Evolutionary conservation across 2,888 invertebrate genomes (phyloP).

Genomic region (Tetanocera ferruginea): DNA sequence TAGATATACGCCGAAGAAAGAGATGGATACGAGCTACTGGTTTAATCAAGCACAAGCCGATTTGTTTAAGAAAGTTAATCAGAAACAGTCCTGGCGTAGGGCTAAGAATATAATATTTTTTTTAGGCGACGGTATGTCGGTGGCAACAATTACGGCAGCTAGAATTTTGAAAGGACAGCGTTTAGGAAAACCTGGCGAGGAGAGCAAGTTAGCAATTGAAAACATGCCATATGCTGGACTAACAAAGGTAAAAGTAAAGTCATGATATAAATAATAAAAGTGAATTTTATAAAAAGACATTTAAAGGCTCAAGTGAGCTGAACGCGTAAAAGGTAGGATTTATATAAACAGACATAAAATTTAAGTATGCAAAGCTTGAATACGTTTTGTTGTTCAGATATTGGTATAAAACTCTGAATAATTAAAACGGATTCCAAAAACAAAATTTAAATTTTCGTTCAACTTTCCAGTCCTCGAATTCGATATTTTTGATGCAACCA

Average conservation of each 20-base stretch:
- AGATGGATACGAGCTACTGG: constrained; percentile 54
- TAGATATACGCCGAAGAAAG: constrained; percentile 45
- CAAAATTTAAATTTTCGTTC: no score
- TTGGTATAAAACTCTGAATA: no score
- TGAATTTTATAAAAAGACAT: no score
- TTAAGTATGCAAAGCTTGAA: no score
- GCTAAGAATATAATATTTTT: constrained; percentile 64
- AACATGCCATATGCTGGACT: constrained; percentile 76
- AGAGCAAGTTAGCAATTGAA: constrained; percentile 74
- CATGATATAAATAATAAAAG: no score
- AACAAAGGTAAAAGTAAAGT: constrained; percentile 72
- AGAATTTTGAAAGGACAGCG: constrained; percentile 77
- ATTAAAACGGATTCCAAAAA: no score
- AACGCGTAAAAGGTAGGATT: no score
- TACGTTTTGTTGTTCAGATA: no score
- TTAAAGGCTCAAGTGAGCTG: no score
- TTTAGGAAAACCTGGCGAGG: constrained; percentile 73
- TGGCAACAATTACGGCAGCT: constrained; percentile 78
- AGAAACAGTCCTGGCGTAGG: constrained; percentile 39
- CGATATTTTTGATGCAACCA: no score
- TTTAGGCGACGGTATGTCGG: constrained; percentile 78
- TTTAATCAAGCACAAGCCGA: constrained; percentile 54
- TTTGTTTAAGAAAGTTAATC: constrained; percentile 48
- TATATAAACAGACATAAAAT: no score
- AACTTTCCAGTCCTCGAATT: no score